Percentiles rank a stretch among this genome's conserved stretches.
These are phyloP conservation scores for Pentalonia nigronervosa DNA, from an alignment of 1,140 invertebrate genomes.

Conservation along the genomic window DNA sequence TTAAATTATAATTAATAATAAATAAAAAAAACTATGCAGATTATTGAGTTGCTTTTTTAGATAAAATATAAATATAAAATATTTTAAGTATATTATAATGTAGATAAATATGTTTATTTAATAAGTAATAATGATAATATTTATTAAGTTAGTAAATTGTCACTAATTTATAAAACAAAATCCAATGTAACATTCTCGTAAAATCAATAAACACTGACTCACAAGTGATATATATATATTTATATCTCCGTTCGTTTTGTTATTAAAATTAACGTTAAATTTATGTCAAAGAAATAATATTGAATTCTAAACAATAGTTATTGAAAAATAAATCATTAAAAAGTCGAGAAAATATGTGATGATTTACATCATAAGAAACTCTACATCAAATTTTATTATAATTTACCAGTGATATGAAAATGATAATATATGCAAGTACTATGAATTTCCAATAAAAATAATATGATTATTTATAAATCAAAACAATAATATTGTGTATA, in stretches of 20 bases:
- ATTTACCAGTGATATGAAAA: neutral
- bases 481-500: no score
- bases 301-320: neutral
- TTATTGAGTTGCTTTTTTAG: neutral
- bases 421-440: neutral
- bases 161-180: neutral
- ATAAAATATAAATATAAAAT: no score
- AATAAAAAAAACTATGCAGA: neutral
- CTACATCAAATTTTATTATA: neutral
- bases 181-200: neutral
- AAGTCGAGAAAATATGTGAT: neutral
- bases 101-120: no score
- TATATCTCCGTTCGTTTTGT: neutral
- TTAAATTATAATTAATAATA: neutral
- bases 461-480: no score
- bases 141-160: no score
- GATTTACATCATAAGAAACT: neutral
- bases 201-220: neutral
- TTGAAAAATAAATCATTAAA: neutral
- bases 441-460: no score
- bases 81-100: neutral
- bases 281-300: neutral
- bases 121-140: no score
- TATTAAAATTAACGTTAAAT: neutral
- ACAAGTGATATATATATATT: neutral